These are phyloP conservation scores for Paramormyrops kingsleyae DNA, from an alignment of 2,113 vertebrate species.

Conservation along the genomic window DNA sequence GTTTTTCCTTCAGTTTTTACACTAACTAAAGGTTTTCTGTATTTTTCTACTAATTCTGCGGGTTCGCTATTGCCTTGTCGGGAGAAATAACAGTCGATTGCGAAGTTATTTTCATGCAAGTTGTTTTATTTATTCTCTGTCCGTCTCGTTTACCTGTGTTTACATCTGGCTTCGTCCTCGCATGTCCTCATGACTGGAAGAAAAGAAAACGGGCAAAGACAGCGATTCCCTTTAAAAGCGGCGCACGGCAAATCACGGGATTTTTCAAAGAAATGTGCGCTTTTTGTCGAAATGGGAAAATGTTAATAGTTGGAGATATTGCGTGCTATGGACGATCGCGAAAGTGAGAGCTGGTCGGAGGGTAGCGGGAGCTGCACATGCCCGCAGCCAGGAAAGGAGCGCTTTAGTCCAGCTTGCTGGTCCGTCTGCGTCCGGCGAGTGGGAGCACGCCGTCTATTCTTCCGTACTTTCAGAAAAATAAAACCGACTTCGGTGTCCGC, in stretches of 20 bases:
- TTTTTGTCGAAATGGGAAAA: slow-evolving; percentile 41
- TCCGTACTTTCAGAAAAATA: slow-evolving; percentile 43
- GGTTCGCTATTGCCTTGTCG: slow-evolving; percentile 43
- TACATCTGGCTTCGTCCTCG: slow-evolving; percentile 68
- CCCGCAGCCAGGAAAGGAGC: slow-evolving; percentile 62
- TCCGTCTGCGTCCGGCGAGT: slow-evolving; percentile 59
- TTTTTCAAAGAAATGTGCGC: slow-evolving; percentile 45
- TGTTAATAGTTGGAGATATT: slow-evolving; percentile 39
- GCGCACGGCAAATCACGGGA: slow-evolving; percentile 52
- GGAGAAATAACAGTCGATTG: slow-evolving; percentile 44
- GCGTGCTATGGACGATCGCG: slow-evolving; percentile 47
- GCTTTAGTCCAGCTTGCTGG: slow-evolving; percentile 63
- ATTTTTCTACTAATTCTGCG: slow-evolving; percentile 41
- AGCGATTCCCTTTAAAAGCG: slow-evolving; percentile 57
- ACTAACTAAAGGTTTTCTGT: slow-evolving; percentile 48
- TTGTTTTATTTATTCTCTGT: slow-evolving; percentile 51
- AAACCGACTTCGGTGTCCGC: slow-evolving; percentile 35
- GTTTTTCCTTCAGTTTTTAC: slow-evolving; percentile 54
- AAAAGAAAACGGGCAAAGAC: slow-evolving; percentile 55
- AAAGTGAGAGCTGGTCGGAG: slow-evolving; percentile 40
- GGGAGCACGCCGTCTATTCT: slow-evolving; percentile 35
- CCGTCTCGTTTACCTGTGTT: slow-evolving; percentile 69
- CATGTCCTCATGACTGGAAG: slow-evolving; percentile 59
- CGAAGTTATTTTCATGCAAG: slow-evolving; percentile 57
- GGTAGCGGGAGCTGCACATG: slow-evolving; percentile 57